phyloP scores from a whole-genome alignment of 2,888 invertebrate genomes.

The Drosophila vallismaia region DNA sequence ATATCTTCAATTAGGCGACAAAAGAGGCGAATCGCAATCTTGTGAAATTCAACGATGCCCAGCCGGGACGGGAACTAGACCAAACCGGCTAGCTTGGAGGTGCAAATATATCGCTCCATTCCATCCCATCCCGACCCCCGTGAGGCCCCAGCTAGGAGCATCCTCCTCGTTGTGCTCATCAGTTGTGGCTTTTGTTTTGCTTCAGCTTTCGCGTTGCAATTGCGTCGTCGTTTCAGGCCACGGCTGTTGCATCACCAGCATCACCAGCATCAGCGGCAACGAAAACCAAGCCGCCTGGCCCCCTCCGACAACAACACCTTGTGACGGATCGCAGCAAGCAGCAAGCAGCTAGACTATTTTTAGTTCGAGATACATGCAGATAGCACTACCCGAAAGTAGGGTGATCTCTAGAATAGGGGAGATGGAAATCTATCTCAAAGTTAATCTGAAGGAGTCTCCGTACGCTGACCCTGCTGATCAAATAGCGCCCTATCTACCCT shows the following conservation, averaged over 20 bases:
- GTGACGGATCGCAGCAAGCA: conserved; percentile 26
- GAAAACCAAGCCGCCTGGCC: conserved; percentile 23
- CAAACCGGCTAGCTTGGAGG: conserved; percentile 28
- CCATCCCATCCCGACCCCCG: background rate
- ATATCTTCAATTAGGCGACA: conserved; percentile 49
- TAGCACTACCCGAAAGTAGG: background rate
- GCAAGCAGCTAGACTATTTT: conserved; percentile 54
- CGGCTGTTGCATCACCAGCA: conserved; percentile 70
- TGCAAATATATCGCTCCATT: conserved; percentile 10
- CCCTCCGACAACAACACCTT: conserved; percentile 19
- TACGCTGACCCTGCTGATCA: too few relatives aligned
- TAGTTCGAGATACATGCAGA: conserved; percentile 52
- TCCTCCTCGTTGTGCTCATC: conserved; percentile 16
- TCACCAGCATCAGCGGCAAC: conserved; percentile 53
- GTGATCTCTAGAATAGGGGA: background rate
- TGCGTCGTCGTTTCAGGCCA: conserved; percentile 31
- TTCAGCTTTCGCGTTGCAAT: conserved; percentile 38
- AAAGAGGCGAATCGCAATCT: conserved; percentile 69
- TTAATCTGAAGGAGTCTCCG: too few relatives aligned
- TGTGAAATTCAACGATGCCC: conserved; percentile 74
- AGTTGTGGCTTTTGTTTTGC: conserved; percentile 40
- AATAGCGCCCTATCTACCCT: too few relatives aligned
- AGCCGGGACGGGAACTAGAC: conserved; percentile 44
- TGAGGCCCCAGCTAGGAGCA: background rate
- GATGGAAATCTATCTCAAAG: too few relatives aligned